Evolutionary conservation across 2,888 invertebrate genomes (phyloP).

Genomic region (Epinotia ramella): DNA sequence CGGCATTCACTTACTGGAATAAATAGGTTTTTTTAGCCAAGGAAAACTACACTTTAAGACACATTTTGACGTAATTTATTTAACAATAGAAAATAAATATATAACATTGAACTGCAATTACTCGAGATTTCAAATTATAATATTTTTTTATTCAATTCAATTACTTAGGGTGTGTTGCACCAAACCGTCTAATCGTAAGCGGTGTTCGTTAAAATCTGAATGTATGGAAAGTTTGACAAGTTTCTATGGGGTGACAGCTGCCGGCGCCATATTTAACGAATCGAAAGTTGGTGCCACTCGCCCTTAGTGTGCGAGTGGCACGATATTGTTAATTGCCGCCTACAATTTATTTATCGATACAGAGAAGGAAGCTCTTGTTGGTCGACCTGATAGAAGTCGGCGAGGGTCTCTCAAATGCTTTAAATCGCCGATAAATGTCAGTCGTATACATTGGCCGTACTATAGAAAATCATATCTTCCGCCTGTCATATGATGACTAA

Average conservation of each 20-base stretch:
- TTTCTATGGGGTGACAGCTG: too few species aligned
- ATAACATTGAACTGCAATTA: slow-evolving; percentile 68
- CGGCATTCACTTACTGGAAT: neutral
- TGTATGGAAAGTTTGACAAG: too few species aligned
- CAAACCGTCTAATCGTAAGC: too few species aligned
- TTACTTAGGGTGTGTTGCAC: neutral
- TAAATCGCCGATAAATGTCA: neutral
- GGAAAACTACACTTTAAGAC: slow-evolving; percentile 54
- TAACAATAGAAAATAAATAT: slow-evolving; percentile 70
- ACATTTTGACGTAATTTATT: slow-evolving; percentile 61
- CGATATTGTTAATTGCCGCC: neutral
- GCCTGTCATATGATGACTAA: neutral
- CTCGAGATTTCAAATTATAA: slow-evolving; percentile 52
- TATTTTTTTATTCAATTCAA: slow-evolving; percentile 30
- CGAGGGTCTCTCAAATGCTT: neutral
- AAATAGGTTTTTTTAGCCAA: slow-evolving; percentile 20
- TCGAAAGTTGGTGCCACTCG: too few species aligned
- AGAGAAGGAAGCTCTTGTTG: neutral
- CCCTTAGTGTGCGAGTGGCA: neutral
- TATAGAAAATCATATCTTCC: neutral
- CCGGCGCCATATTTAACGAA: too few species aligned
- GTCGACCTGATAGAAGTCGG: neutral
- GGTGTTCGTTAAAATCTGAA: too few species aligned
- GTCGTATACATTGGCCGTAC: neutral
- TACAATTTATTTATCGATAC: neutral